Evolutionary conservation across 2,113 vertebrate species (phyloP).

Genomic region (Apus apus): DNA sequence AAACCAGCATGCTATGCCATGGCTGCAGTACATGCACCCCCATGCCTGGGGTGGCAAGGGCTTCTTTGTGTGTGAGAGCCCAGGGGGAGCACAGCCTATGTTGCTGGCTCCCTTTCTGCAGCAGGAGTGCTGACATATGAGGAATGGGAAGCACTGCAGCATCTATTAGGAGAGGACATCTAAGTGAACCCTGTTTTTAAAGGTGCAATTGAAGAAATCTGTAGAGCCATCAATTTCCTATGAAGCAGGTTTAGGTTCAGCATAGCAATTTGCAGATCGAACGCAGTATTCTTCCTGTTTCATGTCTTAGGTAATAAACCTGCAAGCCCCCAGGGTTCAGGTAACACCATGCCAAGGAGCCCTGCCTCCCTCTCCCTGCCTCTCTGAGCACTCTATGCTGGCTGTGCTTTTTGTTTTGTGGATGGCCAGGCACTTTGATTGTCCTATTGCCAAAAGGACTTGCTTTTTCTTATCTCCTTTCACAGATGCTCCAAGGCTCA

Average conservation of each 20-base stretch:
- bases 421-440: rapidly evolving
- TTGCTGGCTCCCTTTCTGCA: neutral
- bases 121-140: rapidly evolving
- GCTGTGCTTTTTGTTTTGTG: neutral
- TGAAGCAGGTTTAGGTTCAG: neutral
- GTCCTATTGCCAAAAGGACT: neutral
- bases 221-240: neutral
- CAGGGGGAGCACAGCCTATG: rapidly evolving
- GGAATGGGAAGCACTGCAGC: neutral
- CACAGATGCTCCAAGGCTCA: neutral
- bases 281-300: neutral
- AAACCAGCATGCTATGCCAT: neutral
- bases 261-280: neutral
- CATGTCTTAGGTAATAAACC: neutral
- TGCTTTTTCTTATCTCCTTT: neutral
- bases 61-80: neutral
- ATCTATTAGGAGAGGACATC: neutral
- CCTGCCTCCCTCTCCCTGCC: neutral
- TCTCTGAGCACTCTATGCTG: neutral
- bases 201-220: neutral
- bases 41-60: rapidly evolving
- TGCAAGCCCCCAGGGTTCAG: rapidly evolving
- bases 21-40: neutral
- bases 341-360: rapidly evolving
- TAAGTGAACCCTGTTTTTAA: neutral